phyloP scores from a whole-genome alignment of 2,113 vertebrate genomes.

The Chrysochloris asiatica region DNA sequence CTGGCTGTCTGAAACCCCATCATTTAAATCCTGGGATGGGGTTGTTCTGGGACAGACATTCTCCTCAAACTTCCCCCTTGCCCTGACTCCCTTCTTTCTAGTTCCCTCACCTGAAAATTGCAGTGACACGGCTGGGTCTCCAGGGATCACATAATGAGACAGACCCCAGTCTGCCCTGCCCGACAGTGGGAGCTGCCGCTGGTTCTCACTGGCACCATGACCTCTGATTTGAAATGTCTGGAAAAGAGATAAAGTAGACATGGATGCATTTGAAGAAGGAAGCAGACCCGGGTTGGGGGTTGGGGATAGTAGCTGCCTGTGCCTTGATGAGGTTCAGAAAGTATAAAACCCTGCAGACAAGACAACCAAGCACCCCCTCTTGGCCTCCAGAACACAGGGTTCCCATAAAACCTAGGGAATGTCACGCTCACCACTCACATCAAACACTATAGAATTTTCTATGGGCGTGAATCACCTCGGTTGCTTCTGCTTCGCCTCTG shows the following conservation, averaged over 20 bases:
- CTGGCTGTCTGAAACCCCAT: too few species aligned
- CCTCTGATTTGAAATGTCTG: constrained; percentile 87
- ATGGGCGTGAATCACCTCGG: background rate
- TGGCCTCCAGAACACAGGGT: background rate
- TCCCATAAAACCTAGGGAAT: background rate
- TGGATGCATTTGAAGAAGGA: background rate
- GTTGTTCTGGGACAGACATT: background rate
- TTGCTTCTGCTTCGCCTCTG: background rate
- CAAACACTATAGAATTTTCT: background rate
- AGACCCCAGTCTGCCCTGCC: constrained; percentile 91
- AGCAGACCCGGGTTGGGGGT: background rate
- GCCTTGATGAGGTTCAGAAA: background rate
- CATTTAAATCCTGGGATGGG: background rate
- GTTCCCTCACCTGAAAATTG: constrained; percentile 77
- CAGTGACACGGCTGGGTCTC: constrained; percentile 10
- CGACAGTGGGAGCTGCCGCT: constrained; percentile 85
- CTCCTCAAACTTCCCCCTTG: accelerated
- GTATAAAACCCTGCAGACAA: background rate
- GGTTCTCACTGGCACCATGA: constrained; percentile 84
- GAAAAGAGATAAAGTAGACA: constrained; percentile 19
- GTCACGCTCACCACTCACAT: background rate
- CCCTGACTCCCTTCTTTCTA: accelerated
- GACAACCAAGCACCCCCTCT: background rate
- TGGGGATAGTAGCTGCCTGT: background rate
- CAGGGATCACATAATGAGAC: constrained; percentile 91